Base-by-base conservation (phyloP, 2,888 invertebrate genomes). In the Xestia ashworthii region DNA sequence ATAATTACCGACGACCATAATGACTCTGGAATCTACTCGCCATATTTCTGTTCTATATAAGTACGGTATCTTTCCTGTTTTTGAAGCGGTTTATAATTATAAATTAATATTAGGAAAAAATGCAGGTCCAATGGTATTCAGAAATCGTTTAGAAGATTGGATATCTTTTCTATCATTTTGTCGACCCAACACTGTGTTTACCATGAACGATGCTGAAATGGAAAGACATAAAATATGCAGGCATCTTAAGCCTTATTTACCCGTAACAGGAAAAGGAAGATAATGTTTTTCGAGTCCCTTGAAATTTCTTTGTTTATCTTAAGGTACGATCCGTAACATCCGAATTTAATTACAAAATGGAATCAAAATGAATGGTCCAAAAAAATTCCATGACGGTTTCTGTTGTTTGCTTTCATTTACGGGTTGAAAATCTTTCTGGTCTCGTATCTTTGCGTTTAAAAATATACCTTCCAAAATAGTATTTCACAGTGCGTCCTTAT, bases 401-500 rank as follows among this genome's bases (percentile, higher is more conserved):
- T 25, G 32, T 60, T 69, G 60, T 58, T 19, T 60, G 3, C 25
- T 12, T 60, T 55, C 44, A 62, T 72, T 78, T 70, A 70, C 38
- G 38, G 12, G 46, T 78, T 75, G 22, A 68, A 70, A 76, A 69
- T 70, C 65, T 62, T 19, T 48, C 32, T 71, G 41, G 5, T 65
- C 32, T 70, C 25, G 25, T 84, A 25, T 62, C 68, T 74, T 68
- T 53, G 14, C 60, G 25, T 76, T 71, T 62, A 80, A 69, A 48
- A 79, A 74, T 64, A 5, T 58, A 66, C 32, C 70, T 71, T 73
- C 71, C 68, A 71, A 76, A 80, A 74, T 69, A 73, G 88, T 92
- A 91, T 89, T 90, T 91, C 88, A 92, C 91, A 92, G 90, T 92
- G 92, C 91, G 82, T 72, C 74, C 86, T 88, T 95, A 96, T 95